These are phyloP conservation scores for Procambarus virginalis DNA, from an alignment of 1,140 invertebrate genomes.

Conservation along the genomic window DNA sequence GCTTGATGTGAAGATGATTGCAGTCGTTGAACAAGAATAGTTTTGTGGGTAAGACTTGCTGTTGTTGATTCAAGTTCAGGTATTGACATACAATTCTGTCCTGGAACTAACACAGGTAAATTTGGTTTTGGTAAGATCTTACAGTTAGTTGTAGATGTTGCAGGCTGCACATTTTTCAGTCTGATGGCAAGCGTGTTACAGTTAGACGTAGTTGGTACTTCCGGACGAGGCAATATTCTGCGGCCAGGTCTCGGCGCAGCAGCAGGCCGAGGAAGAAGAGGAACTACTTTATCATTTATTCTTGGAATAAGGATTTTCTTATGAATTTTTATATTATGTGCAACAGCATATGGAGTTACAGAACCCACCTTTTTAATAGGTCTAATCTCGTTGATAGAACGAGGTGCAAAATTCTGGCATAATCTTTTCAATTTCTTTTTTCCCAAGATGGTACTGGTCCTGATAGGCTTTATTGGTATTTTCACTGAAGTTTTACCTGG, in stretches of 20 bases:
- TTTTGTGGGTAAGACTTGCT: background rate
- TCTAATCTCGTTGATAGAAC: background rate
- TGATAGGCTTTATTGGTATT: background rate
- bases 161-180: background rate
- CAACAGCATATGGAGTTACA: background rate
- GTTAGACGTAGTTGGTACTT: background rate
- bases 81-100: background rate
- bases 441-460: background rate
- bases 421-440: background rate
- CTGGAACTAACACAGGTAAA: background rate
- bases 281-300: background rate
- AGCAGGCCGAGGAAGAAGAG: background rate
- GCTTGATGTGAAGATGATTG: background rate
- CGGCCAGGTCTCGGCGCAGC: background rate
- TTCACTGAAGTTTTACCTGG: background rate
- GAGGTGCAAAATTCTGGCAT: background rate
- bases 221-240: constrained; percentile 19
- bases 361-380: background rate
- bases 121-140: background rate
- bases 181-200: background rate
- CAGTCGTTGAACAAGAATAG: background rate
- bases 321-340: background rate
- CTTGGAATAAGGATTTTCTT: background rate
- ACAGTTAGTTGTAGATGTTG: background rate
- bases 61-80: background rate